A percentile compares a stretch with the other conserved stretches of the same genome.
phyloP scores from a whole-genome alignment of 2,888 invertebrate genomes.

The Oligia strigilis region DNA sequence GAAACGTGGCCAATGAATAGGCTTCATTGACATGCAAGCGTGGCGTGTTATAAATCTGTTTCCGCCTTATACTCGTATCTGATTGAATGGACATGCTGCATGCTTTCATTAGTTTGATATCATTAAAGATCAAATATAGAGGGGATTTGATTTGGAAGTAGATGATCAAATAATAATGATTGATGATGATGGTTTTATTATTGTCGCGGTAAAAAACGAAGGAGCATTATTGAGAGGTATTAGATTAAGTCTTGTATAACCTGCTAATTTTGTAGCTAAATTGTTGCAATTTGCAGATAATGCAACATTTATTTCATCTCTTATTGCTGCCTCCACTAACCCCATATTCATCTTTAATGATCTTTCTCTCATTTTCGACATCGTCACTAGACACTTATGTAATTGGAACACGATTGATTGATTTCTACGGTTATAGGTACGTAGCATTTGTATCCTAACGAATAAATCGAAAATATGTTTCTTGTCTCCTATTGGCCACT shows the following conservation, averaged over 20 bases:
- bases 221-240: neutral
- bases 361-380: neutral
- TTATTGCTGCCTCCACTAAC: neutral
- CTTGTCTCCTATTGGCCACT: neutral
- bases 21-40: neutral
- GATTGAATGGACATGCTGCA: constrained; percentile 28
- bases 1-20: neutral
- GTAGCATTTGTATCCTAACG: neutral
- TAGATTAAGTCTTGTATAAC: neutral
- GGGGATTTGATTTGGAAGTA: constrained; percentile 7
- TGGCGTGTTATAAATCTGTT: neutral
- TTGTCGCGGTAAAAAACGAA: constrained; percentile 10
- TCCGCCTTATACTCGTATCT: constrained; percentile 3
- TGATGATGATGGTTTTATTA: constrained; percentile 27
- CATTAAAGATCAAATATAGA: constrained; percentile 13
- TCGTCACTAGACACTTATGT: neutral
- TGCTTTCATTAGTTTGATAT: constrained; percentile 15
- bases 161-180: constrained; percentile 35
- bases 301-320: neutral
- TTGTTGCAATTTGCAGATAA: neutral
- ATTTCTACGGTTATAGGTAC: neutral
- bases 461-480: neutral
- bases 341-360: neutral
- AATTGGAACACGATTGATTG: constrained; percentile 1
- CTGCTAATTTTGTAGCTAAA: constrained; percentile 16